Evolutionary conservation across 1,140 invertebrate species (phyloP).

Genomic region (Steinernema khuongi): DNA sequence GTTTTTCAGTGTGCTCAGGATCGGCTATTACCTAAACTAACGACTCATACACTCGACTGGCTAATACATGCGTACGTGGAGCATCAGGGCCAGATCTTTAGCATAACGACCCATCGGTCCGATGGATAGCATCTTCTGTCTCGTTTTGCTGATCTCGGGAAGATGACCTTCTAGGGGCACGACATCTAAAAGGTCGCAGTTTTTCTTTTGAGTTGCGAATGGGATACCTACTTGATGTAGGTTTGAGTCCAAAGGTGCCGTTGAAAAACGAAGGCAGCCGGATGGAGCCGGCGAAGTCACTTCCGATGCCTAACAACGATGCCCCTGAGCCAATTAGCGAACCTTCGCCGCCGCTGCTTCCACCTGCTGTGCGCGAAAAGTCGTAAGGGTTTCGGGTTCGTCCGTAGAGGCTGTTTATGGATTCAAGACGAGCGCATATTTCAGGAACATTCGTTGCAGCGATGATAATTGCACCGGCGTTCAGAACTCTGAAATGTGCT

Average conservation of each 20-base stretch:
- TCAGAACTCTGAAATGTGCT: not conserved
- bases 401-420: slow-evolving; percentile 76
- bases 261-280: slow-evolving; percentile 87
- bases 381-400: slow-evolving; percentile 80
- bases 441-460: slow-evolving; percentile 77
- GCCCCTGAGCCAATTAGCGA: slow-evolving; percentile 20
- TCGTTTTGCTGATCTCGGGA: slow-evolving; percentile 30
- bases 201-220: not conserved
- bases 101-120: slow-evolving; percentile 43
- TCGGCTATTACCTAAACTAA: slow-evolving; percentile 48
- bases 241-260: slow-evolving; percentile 88
- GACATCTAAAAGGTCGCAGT: not conserved
- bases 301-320: slow-evolving; percentile 65
- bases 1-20: slow-evolving; percentile 33
- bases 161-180: slow-evolving; percentile 35
- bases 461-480: slow-evolving; percentile 70
- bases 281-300: slow-evolving; percentile 89
- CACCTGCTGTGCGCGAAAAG: slow-evolving; percentile 73
- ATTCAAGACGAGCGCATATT: slow-evolving; percentile 70
- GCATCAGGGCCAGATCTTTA: slow-evolving; percentile 29
- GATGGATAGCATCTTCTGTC: slow-evolving; percentile 31
- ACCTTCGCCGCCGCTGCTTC: slow-evolving; percentile 50
- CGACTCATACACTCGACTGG: not conserved
- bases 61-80: slow-evolving; percentile 27
- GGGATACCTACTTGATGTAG: slow-evolving; percentile 53